Percentiles rank a stretch among this genome's conserved stretches.
phyloP scores from a whole-genome alignment of 2,113 vertebrate genomes.

The Paradoxurus hermaphroditus region DNA sequence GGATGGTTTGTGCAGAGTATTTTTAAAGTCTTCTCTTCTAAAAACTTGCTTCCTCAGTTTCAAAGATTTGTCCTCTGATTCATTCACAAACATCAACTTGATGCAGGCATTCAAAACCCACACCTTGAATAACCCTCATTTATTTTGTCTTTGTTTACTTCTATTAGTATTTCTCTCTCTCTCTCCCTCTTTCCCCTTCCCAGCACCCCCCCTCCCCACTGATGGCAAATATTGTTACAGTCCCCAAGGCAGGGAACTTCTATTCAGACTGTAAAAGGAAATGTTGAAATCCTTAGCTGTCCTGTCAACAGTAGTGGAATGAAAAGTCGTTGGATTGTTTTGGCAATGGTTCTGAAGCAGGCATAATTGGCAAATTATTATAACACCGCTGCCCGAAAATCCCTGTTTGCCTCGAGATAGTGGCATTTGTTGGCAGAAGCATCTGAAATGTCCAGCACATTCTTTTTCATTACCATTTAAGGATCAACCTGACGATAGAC shows the following conservation, averaged over 20 bases:
- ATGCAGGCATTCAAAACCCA: slow-evolving; percentile 44
- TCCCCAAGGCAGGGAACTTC: slow-evolving; percentile 77
- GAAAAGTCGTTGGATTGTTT: slow-evolving; percentile 75
- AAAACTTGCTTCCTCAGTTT: slow-evolving; percentile 46
- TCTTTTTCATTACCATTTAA: slow-evolving; percentile 75
- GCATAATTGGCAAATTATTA: slow-evolving; percentile 74
- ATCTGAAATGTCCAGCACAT: slow-evolving; percentile 71
- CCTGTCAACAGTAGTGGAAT: slow-evolving; percentile 78
- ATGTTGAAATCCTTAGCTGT: slow-evolving; percentile 72
- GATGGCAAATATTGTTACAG: slow-evolving; percentile 62
- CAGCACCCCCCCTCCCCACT: background rate
- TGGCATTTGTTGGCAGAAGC: slow-evolving; percentile 77
- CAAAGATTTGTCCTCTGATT: background rate
- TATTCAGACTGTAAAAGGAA: slow-evolving; percentile 73
- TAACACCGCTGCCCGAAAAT: slow-evolving; percentile 57
- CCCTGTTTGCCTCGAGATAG: slow-evolving; percentile 68
- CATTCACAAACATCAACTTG: background rate
- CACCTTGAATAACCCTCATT: background rate
- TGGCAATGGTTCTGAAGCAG: slow-evolving; percentile 76
- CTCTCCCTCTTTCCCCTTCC: background rate
- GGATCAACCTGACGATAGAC: slow-evolving; percentile 70
- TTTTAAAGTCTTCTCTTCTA: background rate
- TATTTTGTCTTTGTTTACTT: slow-evolving; percentile 47
- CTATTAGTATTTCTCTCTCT: background rate
- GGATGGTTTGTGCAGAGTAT: background rate